Evolutionary conservation across 2,888 invertebrate genomes (phyloP), one percentile per base, ranked within the genome.

Genomic region (Nebria brevicollis): DNA sequence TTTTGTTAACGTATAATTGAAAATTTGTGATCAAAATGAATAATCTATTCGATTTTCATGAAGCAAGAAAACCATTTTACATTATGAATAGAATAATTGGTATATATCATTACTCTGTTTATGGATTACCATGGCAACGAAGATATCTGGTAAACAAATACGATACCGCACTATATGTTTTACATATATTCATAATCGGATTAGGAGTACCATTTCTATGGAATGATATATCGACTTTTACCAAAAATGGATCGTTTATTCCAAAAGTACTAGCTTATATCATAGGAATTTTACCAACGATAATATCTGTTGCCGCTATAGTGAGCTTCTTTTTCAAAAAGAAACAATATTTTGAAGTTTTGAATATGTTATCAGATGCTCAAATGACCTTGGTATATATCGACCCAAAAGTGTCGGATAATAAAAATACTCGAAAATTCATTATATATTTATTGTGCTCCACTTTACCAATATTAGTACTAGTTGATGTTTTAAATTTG

Each of bases 281-380:
- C 15, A 66, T 66, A 26, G 66, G 66, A 11, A 1, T 66, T 6
- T 11, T 76, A 20, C 66, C 76, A 13, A 3, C 42, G 6, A 6
- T 76, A 7, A 66, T 76, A 26, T 8, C 25, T 20, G 66, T 64
- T 64, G 13, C 13, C 13, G 26, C 54, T 42, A 66, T 66, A 26
- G 41, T 66, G 4, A 5, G 66, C 66, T 25, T 76, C 25, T 41
- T 66, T n/a, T 13, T 8, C 13, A 64, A 41, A 26, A 65, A 66
- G 15, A 26, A 66, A 34, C 5, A 76, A 66, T 76, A 76, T 66
- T 76, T 66, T 66, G n/a, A 34, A 13, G 65, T 76, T 66, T 13
- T 76, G 42, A 11, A 11, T 7, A 65, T 64, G 25, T 66, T 76
- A 8, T 13, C 15, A 66, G 41, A 65, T 10, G 34, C 64, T 5